Base-by-base conservation (phyloP, 2,113 vertebrate species). In the Neomonachus schauinslandi region DNA sequence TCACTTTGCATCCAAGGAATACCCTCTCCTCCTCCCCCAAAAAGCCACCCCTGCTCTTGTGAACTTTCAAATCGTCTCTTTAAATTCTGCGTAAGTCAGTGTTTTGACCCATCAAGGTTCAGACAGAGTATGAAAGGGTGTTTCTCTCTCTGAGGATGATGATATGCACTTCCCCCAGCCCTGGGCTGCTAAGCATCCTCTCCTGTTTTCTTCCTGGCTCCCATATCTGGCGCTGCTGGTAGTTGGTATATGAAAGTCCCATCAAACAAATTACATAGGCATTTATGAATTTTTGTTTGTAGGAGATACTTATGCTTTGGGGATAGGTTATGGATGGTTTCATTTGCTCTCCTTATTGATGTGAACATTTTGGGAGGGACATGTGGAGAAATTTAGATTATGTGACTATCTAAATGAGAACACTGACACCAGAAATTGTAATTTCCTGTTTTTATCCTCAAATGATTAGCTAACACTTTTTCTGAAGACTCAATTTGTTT, bases 401-500 rank as follows among this genome's bases (percentile, higher is more conserved):
- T 36, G 24, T 83, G 49, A 61, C 63, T 31, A 74, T 31, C 31
- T 49, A 39, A 77, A n/a, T 24, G 33, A 28, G 42, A 89, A 79
- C 42, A 82, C 16, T 53, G 57, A 72, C 5, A 92, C 53, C 24
- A 86, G 16, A 95, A 95, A 89, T 61, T 74, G 7, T 74, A 53
- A 82, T 89, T 79, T 89, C 63, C 92, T 79, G 39, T 71, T 91
- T 82, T 93, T 59, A 96, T 95, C 84, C 53, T 53, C 82, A 82
- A 94, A 87, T 67, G 39, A 31, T 53, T 89, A 80, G 57, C 55
- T 61, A 82, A 84, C 33, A 94, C 46, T 59, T 86, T 63, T 93
- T 80, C 33, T 90, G 26, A 96, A 95, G 49, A 21, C 51, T 69
- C 33, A 84, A 57, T 69, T 92, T 39, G 93, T 84, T 97, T 87